Conservation (phyloP, 2,113 vertebrate genomes). For the Amblyornis subalaris region DNA sequence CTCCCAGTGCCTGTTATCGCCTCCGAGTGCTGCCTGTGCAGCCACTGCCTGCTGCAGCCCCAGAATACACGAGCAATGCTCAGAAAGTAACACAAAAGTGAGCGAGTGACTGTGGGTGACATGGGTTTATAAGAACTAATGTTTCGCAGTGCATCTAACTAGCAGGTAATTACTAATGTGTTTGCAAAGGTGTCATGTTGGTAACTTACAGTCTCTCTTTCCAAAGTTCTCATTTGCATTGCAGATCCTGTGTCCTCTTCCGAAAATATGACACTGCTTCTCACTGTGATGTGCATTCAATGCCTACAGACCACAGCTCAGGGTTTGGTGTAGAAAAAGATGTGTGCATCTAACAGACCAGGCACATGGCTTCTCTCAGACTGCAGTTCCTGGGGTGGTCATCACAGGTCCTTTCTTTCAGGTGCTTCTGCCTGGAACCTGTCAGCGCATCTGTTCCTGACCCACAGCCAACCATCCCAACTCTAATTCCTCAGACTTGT, state of each 20-base stretch:
- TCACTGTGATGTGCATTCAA: background rate
- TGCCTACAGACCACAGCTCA: background rate
- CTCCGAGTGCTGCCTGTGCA: accelerated
- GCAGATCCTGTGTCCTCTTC: background rate
- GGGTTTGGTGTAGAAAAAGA: background rate
- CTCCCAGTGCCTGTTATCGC: background rate
- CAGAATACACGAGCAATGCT: accelerated
- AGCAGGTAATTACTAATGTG: background rate
- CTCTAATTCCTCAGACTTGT: background rate
- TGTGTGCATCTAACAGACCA: accelerated
- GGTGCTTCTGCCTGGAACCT: background rate
- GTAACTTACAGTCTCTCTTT: background rate
- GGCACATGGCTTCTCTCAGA: accelerated
- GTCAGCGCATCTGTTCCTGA: accelerated
- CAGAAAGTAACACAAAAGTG: background rate
- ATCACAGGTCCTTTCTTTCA: background rate
- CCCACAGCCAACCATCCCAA: too few relatives aligned
- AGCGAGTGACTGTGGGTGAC: background rate
- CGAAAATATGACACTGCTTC: background rate
- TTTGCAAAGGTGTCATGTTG: background rate
- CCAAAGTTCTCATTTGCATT: background rate
- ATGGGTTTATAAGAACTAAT: background rate
- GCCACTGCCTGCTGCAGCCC: background rate
- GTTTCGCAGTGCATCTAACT: background rate
- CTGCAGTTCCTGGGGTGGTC: accelerated